Percentiles rank a stretch among this genome's conserved stretches.
Evolutionary conservation across 2,113 vertebrate genomes (phyloP).

Genomic region (Hyaena hyaena): DNA sequence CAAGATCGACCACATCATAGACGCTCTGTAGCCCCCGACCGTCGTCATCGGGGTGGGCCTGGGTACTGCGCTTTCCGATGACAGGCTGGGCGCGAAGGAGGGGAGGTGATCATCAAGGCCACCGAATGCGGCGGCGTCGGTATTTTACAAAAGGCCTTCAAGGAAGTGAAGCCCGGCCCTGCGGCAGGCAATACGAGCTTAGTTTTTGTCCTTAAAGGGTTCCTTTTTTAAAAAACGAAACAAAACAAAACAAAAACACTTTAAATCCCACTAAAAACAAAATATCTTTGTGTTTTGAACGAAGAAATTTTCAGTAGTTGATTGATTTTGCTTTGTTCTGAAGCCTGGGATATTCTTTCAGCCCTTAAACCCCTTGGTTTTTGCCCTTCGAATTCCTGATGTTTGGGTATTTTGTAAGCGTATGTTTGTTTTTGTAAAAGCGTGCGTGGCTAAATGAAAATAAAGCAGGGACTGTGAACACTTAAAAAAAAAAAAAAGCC

Average conservation of each 20-base stretch:
- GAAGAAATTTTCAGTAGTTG: slow-evolving; percentile 44
- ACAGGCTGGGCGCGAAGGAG: not conserved
- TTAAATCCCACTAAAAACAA: slow-evolving; percentile 30
- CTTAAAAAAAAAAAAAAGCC: too few species aligned
- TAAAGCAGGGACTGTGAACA: slow-evolving; percentile 69
- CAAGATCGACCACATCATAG: slow-evolving; percentile 96
- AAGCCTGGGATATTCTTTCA: slow-evolving; percentile 1
- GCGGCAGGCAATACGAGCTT: not conserved
- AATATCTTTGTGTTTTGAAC: slow-evolving; percentile 54
- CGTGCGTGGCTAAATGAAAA: slow-evolving; percentile 59
- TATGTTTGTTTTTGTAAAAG: slow-evolving; percentile 46
- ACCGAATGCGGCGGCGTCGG: not conserved
- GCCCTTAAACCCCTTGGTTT: not conserved
- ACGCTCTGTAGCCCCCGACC: slow-evolving; percentile 89
- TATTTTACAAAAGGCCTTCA: not conserved
- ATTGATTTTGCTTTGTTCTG: slow-evolving; percentile 35
- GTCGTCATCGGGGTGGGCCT: not conserved
- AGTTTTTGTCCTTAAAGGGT: not conserved
- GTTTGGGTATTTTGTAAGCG: slow-evolving; percentile 52
- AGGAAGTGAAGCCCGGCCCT: not conserved
- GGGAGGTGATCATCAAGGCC: not conserved
- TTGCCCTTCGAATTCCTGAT: slow-evolving; percentile 31
- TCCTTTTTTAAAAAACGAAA: not conserved
- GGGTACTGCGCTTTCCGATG: not conserved
- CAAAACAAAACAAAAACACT: not conserved